Evolutionary conservation across 2,113 vertebrate genomes (phyloP).

Genomic region (Podarcis raffonei): DNA sequence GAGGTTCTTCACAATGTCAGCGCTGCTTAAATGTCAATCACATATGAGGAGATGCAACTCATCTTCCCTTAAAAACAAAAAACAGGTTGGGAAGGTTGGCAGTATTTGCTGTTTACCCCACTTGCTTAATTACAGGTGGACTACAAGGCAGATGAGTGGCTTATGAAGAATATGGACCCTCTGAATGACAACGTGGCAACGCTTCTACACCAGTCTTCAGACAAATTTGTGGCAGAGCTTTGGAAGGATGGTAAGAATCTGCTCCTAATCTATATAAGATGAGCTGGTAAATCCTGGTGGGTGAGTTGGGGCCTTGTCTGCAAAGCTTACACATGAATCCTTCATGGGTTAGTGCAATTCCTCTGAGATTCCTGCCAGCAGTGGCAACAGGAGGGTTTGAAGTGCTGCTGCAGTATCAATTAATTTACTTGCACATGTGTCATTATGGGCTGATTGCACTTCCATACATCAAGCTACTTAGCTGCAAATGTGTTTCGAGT

Average conservation of each 20-base stretch:
- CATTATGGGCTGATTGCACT: slow-evolving; percentile 65
- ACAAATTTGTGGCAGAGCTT: slow-evolving; percentile 95
- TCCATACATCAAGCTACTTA: slow-evolving; percentile 41
- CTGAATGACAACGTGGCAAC: slow-evolving; percentile 98
- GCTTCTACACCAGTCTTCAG: slow-evolving; percentile 93
- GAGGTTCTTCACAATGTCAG: background rate
- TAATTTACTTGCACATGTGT: slow-evolving; percentile 46
- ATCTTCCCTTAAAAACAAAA: background rate
- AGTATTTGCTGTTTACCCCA: background rate
- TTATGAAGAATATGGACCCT: slow-evolving; percentile 99
- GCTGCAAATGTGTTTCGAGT: background rate
- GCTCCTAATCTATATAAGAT: background rate
- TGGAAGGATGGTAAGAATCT: slow-evolving; percentile 94
- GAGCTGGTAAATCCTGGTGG: background rate
- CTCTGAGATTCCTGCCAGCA: background rate
- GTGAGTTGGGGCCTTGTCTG: background rate
- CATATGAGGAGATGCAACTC: too few relatives aligned
- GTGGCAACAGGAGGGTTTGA: background rate
- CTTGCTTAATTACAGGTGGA: slow-evolving; percentile 83
- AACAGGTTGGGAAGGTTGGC: too few relatives aligned
- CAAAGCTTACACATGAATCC: background rate
- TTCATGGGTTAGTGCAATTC: background rate
- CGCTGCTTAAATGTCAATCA: background rate
- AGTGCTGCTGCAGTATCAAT: background rate
- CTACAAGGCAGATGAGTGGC: slow-evolving; percentile 98